These are phyloP conservation scores for Tanytarsus gracilentus DNA, from an alignment of 2,888 invertebrate species.

Conservation along the genomic window DNA sequence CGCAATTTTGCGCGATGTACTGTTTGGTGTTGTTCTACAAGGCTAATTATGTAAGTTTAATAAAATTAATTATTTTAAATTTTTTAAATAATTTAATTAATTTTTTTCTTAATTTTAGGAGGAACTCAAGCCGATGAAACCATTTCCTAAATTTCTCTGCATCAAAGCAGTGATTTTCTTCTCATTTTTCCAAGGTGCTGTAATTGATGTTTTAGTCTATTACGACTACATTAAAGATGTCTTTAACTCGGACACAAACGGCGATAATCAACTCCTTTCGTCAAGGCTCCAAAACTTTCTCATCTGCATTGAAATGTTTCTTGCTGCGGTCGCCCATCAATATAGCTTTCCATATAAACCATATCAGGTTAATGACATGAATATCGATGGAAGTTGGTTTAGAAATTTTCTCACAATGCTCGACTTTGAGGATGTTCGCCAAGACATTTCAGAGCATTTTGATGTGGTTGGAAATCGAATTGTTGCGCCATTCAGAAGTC, in stretches of 20 bases:
- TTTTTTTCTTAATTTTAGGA: neutral
- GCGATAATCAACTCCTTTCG: constrained; percentile 63
- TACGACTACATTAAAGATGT: constrained; percentile 69
- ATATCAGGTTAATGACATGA: constrained; percentile 54
- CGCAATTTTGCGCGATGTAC: constrained; percentile 95
- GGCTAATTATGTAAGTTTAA: constrained; percentile 58
- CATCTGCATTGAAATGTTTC: constrained; percentile 95
- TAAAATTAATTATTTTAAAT: neutral
- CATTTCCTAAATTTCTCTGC: constrained; percentile 90
- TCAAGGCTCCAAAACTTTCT: constrained; percentile 84
- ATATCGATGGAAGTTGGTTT: constrained; percentile 49
- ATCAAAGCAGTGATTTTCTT: constrained; percentile 97
- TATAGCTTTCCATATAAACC: constrained; percentile 93
- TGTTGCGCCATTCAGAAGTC: constrained; percentile 67
- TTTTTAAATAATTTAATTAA: constrained; percentile 5
- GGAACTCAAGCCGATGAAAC: constrained; percentile 84
- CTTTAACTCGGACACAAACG: constrained; percentile 58
- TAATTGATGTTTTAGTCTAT: constrained; percentile 79
- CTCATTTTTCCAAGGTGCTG: constrained; percentile 92
- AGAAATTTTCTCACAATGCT: constrained; percentile 85
- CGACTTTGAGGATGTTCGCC: constrained; percentile 92
- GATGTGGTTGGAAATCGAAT: constrained; percentile 77
- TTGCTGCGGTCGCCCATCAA: constrained; percentile 72
- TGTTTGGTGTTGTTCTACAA: constrained; percentile 88
- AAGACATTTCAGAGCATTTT: constrained; percentile 86